Base-by-base conservation (phyloP, 2,888 invertebrate species). In the Lottia gigantea region DNA sequence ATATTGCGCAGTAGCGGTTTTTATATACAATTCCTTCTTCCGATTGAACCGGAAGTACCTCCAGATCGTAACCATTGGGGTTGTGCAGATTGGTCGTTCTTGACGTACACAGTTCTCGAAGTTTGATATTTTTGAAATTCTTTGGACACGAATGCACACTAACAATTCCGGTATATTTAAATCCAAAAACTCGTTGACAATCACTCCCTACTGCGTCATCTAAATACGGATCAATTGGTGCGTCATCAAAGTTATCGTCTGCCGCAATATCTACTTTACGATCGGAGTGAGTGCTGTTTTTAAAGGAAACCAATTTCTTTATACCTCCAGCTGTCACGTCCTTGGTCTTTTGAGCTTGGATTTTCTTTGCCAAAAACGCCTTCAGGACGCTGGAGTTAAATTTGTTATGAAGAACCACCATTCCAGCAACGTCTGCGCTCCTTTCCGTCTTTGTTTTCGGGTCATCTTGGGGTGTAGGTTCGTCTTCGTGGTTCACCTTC, bases 1-100 rank as follows among this genome's bases (percentile, higher is more conserved):
- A 84, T 14, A 73, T 67, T 0, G 84, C 82, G 63, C 84, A 84
- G 73, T 80, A 82, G 15, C 79, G 68, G 66, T 84, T 84, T 62
- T 76, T 81, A 69, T 81, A 84, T 3, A 82, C 82, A 16, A 79
- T 76, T 1, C 84, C 84, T 4, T 72, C 61, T 0, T 61, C 14
- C 68, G 82, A 81, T 46, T 83, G 80, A 1, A 84, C 83, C 0
- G 84, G 84, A 0, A 82, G 78, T 19, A 72, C 64, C 0, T 74
- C 66, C 11, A 83, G 40, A 31, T 79, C 76, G 40, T 80, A 79
- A 11, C 75, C 46, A 16, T 73, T 76, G 4, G 46, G 26, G 31
- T 40, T 14, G 1, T 73, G 66, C 3, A 70, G 61, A n/a, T 72
- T 55, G 1, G 73, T 46, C 12, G 65, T 47, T 19, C 67, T 63